Evolutionary conservation across 2,113 vertebrate genomes (phyloP).

Genomic region (Ageneiosus marmoratus): DNA sequence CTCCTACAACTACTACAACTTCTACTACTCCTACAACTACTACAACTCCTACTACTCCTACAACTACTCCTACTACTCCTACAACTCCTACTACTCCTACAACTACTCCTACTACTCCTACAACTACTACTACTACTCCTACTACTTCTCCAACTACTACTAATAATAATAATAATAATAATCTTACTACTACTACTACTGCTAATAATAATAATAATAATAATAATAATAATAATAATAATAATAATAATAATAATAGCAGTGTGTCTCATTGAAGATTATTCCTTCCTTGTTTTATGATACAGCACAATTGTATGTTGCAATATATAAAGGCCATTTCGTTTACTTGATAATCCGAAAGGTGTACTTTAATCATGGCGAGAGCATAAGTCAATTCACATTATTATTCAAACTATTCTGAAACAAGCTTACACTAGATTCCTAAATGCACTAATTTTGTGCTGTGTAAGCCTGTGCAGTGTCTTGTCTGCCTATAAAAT

Average conservation of each 20-base stretch:
- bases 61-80: too few species aligned
- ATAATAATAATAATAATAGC: background rate
- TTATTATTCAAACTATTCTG: background rate
- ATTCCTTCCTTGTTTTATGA: background rate
- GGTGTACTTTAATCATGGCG: background rate
- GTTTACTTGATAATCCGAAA: background rate
- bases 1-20: too few species aligned
- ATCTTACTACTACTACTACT: background rate
- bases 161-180: too few species aligned
- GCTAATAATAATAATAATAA: background rate
- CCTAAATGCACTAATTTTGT: background rate
- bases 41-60: too few species aligned
- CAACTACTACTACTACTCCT: too few species aligned
- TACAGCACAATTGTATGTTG: background rate
- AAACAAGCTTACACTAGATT: background rate
- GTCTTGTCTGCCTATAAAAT: background rate
- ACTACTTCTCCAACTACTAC: too few species aligned
- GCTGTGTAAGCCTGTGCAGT: background rate
- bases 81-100: too few species aligned
- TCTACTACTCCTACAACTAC: too few species aligned
- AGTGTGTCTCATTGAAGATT: background rate
- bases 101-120: too few species aligned
- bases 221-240: conserved; percentile 2
- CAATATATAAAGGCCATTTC: background rate
- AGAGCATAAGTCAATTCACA: background rate